A percentile compares a stretch with the other conserved stretches of the same genome.
phyloP scores from a whole-genome alignment of 1,140 invertebrate genomes.

The Diachasma alloeum region DNA sequence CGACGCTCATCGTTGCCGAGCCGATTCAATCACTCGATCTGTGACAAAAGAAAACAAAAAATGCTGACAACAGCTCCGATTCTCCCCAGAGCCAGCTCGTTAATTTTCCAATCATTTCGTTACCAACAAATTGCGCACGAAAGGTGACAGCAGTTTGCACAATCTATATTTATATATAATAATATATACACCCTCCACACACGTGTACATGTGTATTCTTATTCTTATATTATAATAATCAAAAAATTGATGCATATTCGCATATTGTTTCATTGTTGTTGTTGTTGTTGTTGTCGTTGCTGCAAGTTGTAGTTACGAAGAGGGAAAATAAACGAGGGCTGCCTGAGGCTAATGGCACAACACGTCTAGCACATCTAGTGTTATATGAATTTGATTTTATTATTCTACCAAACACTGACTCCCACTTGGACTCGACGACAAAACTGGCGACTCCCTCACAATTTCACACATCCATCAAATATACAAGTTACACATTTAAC shows the following conservation, averaged over 20 bases:
- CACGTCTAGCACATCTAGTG: background rate
- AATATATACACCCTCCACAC: no score
- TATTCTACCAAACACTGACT: background rate
- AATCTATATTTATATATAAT: no score
- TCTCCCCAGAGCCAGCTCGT: background rate
- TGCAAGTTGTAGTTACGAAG: no score
- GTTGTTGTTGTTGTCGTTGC: no score
- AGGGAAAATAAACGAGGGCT: background rate
- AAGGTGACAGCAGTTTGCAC: no score
- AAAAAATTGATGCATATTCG: no score
- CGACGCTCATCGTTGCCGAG: conserved; percentile 60
- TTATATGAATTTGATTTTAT: background rate
- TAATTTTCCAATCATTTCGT: background rate
- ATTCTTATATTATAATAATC: no score
- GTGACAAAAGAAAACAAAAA: background rate
- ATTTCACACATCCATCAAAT: background rate
- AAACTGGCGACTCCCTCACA: background rate
- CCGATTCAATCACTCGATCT: background rate
- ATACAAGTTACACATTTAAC: background rate
- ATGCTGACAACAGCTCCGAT: background rate
- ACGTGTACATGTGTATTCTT: no score
- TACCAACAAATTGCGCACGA: no score
- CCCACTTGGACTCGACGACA: background rate
- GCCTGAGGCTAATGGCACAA: background rate
- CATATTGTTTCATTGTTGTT: no score